Evolutionary conservation across 2,888 invertebrate species (phyloP).

Genomic region (Scaptomyza caliginosa): DNA sequence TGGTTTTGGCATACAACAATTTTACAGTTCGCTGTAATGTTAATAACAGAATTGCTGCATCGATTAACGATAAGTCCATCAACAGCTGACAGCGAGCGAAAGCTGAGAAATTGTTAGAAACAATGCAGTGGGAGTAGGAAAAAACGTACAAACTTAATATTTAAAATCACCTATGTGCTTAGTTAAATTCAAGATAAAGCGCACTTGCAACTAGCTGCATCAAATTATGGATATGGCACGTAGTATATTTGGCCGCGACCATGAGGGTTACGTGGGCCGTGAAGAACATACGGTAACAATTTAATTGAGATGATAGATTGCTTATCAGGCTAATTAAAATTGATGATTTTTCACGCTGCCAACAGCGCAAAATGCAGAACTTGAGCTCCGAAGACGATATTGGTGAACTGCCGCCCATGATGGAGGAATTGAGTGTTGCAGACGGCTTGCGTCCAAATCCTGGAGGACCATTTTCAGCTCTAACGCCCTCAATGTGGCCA

Average conservation of each 20-base stretch:
- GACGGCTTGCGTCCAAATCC: conserved; percentile 91
- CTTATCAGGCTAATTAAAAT: conserved; percentile 61
- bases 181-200: conserved; percentile 23
- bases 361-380: conserved; percentile 90
- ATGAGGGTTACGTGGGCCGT: conserved; percentile 95
- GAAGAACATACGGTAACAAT: conserved; percentile 89
- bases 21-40: conserved; percentile 15
- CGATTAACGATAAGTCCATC: conserved; percentile 16
- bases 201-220: conserved; percentile 15
- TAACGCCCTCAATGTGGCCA: conserved; percentile 98
- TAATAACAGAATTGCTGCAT: conserved; percentile 10
- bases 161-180: background rate
- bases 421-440: conserved; percentile 89
- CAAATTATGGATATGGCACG: conserved; percentile 94
- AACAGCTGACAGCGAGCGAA: conserved; percentile 49
- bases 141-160: conserved; percentile 10
- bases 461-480: conserved; percentile 96
- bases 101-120: conserved; percentile 40
- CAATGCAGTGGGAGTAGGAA: conserved; percentile 30
- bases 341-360: conserved; percentile 32
- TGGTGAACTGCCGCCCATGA: conserved; percentile 87
- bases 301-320: conserved; percentile 53
- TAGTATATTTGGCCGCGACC: conserved; percentile 94
- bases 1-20: conserved; percentile 14
- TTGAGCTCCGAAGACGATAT: conserved; percentile 90